Evolutionary conservation across 2,888 invertebrate species (phyloP), one percentile per base, ranked within the genome.

Genomic region (Dioctria rufipes): DNA sequence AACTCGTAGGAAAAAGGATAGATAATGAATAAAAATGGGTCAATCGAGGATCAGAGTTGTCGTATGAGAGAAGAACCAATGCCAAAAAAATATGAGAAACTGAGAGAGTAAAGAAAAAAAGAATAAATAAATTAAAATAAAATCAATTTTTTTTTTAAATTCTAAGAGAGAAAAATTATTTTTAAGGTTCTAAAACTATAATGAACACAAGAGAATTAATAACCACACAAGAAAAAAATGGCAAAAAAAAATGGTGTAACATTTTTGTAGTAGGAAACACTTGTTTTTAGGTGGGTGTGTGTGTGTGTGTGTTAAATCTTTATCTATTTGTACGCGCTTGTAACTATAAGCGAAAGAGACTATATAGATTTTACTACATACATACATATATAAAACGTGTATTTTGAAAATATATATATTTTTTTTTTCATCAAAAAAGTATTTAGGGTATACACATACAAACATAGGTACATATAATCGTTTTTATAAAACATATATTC

Each of bases 401-500:
- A 71, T 60, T 58, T 58, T 11, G 73, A 25, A 25, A 25, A 25
- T 25, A 25, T 25, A 25, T 54, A 58, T 73, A 58, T 73, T 60
- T 73, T 69, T 73, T 60, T 58, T 25, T 25, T 25, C 25, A 25
- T 25, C 25, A 25, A 25, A 25, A 25, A 25, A 25, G 25, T 25
- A 25, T 25, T 25, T 25, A 25, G 25, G 25, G 25, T 25, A 25
- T 25, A 25, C 25, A 25, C 25, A 25, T 25, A 25, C 25, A 25
- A 25, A 25, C 73, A 60, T 73, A 39, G 42, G 51, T 51, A 71
- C 51, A 67, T 67, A 71, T 71, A 54, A 69, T 51, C 49, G 73
- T 58, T 73, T 73, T 73, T 73, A 54, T 73, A 73, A 73, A 73
- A 60, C 73, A 58, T 73, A 25, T 25, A 49, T 73, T 73, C 73